These are phyloP conservation scores for Trichonephila clavata DNA, from an alignment of 1,140 invertebrate genomes.

Conservation along the genomic window DNA sequence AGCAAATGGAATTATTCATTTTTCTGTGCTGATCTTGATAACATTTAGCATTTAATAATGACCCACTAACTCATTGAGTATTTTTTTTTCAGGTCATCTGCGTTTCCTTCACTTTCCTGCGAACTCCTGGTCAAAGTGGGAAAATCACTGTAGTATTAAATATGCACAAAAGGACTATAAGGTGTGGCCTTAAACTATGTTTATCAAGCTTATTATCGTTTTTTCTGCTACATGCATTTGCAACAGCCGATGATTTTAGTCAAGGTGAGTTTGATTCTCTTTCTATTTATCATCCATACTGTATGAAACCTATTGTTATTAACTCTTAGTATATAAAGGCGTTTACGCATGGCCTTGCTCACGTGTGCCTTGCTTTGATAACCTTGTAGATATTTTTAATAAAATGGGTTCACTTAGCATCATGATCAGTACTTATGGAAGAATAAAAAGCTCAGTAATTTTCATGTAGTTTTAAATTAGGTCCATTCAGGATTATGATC, in stretches of 20 bases:
- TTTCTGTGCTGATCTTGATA: conserved; percentile 49
- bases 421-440: conserved; percentile 12
- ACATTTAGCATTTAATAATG: conserved; percentile 40
- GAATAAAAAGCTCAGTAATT: not conserved
- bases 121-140: conserved; percentile 35
- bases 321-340: conserved; percentile 23
- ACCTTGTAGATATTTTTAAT: conserved; percentile 57
- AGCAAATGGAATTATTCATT: not conserved
- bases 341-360: conserved; percentile 49
- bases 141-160: conserved; percentile 56
- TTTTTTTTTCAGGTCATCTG: conserved; percentile 69
- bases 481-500: not conserved
- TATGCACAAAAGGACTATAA: conserved; percentile 73
- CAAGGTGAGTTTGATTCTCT: conserved; percentile 70
- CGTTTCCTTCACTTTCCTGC: conserved; percentile 20
- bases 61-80: conserved; percentile 42
- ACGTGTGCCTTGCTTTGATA: conserved; percentile 38
- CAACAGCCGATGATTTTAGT: conserved; percentile 76
- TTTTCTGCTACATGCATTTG: conserved; percentile 72
- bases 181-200: conserved; percentile 75
- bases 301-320: conserved; percentile 49
- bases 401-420: conserved; percentile 7
- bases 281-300: conserved; percentile 51
- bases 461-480: conserved; percentile 20
- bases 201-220: conserved; percentile 75